Percentiles rank a stretch among this genome's conserved stretches.
Conservation (phyloP, 2,113 vertebrate genomes). For the Paramormyrops kingsleyae region DNA sequence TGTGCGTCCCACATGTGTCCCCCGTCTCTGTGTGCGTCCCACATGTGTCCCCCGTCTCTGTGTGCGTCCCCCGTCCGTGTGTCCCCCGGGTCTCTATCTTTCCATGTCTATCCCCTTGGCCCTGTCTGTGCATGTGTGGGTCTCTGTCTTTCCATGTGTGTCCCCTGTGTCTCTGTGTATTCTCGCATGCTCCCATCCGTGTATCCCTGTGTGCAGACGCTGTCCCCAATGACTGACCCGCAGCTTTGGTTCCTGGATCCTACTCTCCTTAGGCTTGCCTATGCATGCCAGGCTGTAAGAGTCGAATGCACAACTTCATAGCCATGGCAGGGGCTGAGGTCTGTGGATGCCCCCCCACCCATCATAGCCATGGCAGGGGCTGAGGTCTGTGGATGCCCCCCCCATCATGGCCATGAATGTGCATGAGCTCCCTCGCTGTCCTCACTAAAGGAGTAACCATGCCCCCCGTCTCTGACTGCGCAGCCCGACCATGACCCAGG, state of each 20-base stretch:
- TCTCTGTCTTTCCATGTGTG: not conserved
- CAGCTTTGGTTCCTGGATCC: not conserved
- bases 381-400: not conserved
- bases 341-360: not conserved
- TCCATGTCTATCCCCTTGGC: no score
- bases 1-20: not conserved
- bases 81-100: no score
- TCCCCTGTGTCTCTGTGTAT: not conserved
- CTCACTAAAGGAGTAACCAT: not conserved
- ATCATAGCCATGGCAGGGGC: not conserved
- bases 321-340: not conserved
- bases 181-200: not conserved
- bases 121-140: no score
- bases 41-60: no score
- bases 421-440: not conserved
- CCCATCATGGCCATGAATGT: not conserved
- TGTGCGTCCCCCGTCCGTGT: not conserved
- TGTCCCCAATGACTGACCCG: not conserved
- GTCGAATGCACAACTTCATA: not conserved
- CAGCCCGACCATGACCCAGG: conserved; percentile 81
- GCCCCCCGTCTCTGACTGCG: conserved; percentile 23
- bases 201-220: not conserved
- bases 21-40: not conserved
- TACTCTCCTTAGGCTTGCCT: not conserved
- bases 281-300: not conserved